phyloP scores from a whole-genome alignment of 2,113 vertebrate genomes.

The Stigmatopora argus region DNA sequence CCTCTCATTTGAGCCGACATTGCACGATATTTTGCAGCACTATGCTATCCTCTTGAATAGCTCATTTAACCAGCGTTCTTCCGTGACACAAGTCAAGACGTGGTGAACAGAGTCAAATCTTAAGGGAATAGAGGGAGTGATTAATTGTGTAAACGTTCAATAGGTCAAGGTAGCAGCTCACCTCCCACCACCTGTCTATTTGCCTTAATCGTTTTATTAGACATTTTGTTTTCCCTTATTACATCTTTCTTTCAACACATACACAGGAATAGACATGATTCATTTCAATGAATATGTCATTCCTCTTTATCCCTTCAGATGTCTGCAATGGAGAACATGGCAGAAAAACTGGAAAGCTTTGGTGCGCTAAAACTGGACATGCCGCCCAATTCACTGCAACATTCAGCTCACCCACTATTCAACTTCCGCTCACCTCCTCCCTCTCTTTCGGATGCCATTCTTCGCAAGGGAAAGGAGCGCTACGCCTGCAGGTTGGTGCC shows the following conservation, averaged over 20 bases:
- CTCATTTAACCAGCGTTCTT: conserved; percentile 49
- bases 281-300: background rate
- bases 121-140: conserved; percentile 19
- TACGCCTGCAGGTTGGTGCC: conserved; percentile 90
- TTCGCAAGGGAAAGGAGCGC: conserved; percentile 97
- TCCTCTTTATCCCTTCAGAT: conserved; percentile 68
- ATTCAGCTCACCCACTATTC: conserved; percentile 91
- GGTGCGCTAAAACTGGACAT: conserved; percentile 87
- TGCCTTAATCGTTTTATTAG: background rate
- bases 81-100: conserved; percentile 36
- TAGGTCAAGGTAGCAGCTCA: conserved; percentile 76
- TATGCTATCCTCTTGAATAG: conserved; percentile 56
- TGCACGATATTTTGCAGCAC: conserved; percentile 68
- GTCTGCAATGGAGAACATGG: conserved; percentile 98
- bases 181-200: conserved; percentile 31
- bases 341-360: conserved; percentile 94
- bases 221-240: conserved; percentile 58
- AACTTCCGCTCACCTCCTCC: conserved; percentile 91
- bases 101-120: conserved; percentile 54
- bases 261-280: background rate
- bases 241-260: conserved; percentile 9
- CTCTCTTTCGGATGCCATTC: conserved; percentile 92
- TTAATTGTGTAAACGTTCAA: conserved; percentile 52
- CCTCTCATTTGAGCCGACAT: conserved; percentile 69
- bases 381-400: conserved; percentile 81